A percentile compares a stretch with the other conserved stretches of the same genome.
Conservation (phyloP, 2,113 vertebrate genomes). For the Paratilapia polleni region DNA sequence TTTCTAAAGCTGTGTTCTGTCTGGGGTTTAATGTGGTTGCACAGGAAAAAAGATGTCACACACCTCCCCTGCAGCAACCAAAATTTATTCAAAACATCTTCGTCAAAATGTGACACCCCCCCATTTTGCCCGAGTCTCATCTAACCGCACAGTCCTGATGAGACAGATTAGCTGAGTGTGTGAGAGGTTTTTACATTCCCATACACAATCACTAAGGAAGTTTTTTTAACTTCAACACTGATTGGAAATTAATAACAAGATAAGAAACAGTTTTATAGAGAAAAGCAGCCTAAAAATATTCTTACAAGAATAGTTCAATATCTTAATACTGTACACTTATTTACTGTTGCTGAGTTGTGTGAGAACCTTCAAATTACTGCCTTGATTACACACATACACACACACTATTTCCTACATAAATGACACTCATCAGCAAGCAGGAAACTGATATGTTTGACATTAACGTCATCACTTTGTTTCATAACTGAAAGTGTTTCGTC, state of each 20-base stretch:
- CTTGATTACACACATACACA: neutral
- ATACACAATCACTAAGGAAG: fast-evolving
- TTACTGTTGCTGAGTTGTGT: no score
- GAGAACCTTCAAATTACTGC: neutral
- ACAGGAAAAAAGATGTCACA: neutral
- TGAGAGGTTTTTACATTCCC: neutral
- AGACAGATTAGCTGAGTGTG: neutral
- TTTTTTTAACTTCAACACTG: neutral
- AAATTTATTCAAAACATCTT: neutral
- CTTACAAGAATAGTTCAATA: neutral
- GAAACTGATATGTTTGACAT: no score
- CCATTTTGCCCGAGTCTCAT: neutral
- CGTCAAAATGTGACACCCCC: neutral
- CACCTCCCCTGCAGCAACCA: neutral
- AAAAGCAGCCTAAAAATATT: neutral
- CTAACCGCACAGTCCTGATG: neutral
- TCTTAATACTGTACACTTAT: neutral
- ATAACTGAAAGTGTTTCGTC: neutral
- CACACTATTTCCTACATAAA: neutral
- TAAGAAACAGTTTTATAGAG: neutral
- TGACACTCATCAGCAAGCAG: no score
- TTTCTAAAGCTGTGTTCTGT: neutral
- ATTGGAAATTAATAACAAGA: no score
- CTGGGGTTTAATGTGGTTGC: neutral
- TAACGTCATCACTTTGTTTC: neutral